Evolutionary conservation across 2,797 vertebrate genomes (phyloP).

Genomic region (Acipenser ruthenus): DNA sequence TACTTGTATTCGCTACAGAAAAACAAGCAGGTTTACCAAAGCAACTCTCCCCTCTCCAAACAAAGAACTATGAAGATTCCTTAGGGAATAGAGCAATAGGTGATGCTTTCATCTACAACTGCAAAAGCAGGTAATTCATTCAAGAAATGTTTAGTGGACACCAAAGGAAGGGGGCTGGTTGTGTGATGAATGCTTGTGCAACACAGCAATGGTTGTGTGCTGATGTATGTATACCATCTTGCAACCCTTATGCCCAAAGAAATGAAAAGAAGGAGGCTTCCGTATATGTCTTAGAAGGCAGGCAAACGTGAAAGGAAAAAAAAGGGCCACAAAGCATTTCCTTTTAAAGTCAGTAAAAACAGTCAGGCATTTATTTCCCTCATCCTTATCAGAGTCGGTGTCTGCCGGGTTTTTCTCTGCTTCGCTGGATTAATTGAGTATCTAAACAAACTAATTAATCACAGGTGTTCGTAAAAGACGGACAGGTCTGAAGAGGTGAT

Average conservation of each 20-base stretch:
- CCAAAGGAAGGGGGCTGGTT: slow-evolving; percentile 2
- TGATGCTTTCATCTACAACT: no score
- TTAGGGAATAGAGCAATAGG: no score
- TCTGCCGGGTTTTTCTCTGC: slow-evolving; percentile 61
- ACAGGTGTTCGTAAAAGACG: slow-evolving; percentile 74
- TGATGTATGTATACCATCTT: slow-evolving; percentile 18
- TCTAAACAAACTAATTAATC: slow-evolving; percentile 99
- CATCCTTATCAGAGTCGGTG: slow-evolving; percentile 56
- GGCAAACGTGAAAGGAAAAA: slow-evolving; percentile 29
- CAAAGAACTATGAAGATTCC: no score
- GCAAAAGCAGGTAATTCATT: no score
- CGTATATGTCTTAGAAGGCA: slow-evolving; percentile 27
- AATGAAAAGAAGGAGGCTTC: slow-evolving; percentile 28
- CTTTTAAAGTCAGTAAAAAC: slow-evolving; percentile 39
- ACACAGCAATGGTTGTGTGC: slow-evolving; percentile 29
- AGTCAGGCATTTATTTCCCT: slow-evolving; percentile 46
- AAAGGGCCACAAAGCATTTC: slow-evolving; percentile 33
- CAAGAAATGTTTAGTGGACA: neutral
- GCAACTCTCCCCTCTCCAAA: no score
- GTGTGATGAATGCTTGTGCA: slow-evolving; percentile 28
- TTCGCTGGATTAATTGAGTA: slow-evolving; percentile 89
- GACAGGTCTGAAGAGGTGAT: slow-evolving; percentile 93
- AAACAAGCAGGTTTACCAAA: no score
- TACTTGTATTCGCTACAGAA: no score
- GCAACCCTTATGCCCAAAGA: slow-evolving; percentile 32